Percentiles rank a stretch among this genome's conserved stretches.
These are phyloP conservation scores for Eremophila alpestris DNA, from an alignment of 2,797 vertebrate genomes.

Conservation along the genomic window DNA sequence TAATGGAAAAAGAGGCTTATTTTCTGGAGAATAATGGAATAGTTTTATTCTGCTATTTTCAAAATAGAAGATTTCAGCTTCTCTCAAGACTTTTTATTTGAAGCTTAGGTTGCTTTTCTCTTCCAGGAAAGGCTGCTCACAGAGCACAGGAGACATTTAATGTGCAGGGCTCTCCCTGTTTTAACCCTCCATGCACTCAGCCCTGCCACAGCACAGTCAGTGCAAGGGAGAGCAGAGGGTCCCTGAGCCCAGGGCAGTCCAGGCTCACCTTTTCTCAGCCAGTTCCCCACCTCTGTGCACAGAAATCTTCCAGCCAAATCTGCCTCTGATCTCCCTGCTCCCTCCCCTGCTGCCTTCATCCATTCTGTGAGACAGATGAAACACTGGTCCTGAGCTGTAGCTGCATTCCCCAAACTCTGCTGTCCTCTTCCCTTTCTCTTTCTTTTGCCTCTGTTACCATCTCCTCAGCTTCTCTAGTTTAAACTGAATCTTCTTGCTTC, in stretches of 20 bases:
- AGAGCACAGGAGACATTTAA: neutral
- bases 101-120: neutral
- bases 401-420: neutral
- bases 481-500: neutral
- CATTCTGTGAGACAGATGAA: neutral
- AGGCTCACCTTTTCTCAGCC: neutral
- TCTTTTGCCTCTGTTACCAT: neutral
- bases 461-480: neutral
- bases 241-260: accelerated
- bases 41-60: neutral
- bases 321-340: neutral
- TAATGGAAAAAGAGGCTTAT: neutral
- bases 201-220: neutral
- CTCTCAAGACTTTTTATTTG: neutral
- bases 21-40: neutral
- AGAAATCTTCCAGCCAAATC: neutral
- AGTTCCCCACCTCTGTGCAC: neutral
- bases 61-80: neutral
- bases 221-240: neutral
- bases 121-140: neutral
- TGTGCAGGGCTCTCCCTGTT: neutral
- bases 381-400: neutral
- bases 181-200: neutral
- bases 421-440: neutral
- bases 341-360: neutral